Evolutionary conservation across 1,140 invertebrate species (phyloP).

Genomic region (Plutomurus gul): DNA sequence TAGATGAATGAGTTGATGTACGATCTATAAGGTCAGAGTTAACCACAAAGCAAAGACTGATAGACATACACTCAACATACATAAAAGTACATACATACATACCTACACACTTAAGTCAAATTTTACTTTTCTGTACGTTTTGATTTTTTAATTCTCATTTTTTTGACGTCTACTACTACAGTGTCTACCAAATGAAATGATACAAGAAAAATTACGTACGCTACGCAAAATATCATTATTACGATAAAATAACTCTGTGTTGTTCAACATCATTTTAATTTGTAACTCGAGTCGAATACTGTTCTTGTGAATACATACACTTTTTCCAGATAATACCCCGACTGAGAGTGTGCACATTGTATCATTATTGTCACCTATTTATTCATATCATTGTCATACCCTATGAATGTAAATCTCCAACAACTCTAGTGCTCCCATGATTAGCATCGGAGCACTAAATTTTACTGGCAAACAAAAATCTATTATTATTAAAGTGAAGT

Average conservation of each 20-base stretch:
- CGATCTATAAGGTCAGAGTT: conserved; percentile 28
- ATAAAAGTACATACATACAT: conserved; percentile 4
- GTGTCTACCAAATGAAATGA: conserved; percentile 1
- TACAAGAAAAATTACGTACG: not conserved
- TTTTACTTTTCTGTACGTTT: conserved; percentile 12
- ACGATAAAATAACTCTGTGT: conserved; percentile 16
- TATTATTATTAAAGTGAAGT: no score
- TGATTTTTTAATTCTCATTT: conserved; percentile 15
- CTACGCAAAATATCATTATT: not conserved
- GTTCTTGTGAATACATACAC: conserved; percentile 11
- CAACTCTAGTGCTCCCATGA: no score
- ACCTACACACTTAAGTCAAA: not conserved
- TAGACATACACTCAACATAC: conserved; percentile 19
- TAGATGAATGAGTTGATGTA: conserved; percentile 29
- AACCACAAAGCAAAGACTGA: conserved; percentile 28
- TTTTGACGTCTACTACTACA: not conserved
- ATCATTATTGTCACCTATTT: not conserved
- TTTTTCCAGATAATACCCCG: not conserved
- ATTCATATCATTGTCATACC: no score
- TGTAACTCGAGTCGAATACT: not conserved
- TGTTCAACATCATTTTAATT: conserved; percentile 4
- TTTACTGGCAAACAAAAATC: no score
- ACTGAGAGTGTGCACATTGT: not conserved
- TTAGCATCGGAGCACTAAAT: no score
- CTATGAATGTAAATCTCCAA: no score